These are phyloP conservation scores for Hetaerina americana DNA, from an alignment of 1,140 invertebrate genomes.

Conservation along the genomic window DNA sequence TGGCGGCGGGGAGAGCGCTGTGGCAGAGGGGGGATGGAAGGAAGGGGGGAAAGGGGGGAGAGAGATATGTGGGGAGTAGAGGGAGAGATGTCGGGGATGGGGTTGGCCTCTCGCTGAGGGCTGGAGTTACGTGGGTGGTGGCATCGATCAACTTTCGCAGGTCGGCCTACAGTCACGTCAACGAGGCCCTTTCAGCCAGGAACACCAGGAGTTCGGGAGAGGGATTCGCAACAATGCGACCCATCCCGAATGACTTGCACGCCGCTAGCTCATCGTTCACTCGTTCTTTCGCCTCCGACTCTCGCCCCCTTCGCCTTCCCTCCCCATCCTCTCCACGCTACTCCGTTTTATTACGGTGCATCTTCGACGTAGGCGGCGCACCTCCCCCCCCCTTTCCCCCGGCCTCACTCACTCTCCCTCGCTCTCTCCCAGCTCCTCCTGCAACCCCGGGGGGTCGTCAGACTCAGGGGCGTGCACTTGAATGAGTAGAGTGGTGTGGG, in stretches of 20 bases:
- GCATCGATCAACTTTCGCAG: background rate
- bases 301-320: too few relatives aligned
- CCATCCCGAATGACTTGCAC: background rate
- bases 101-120: background rate
- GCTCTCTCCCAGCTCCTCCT: too few relatives aligned
- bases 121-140: background rate
- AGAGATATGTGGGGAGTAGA: background rate
- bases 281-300: background rate
- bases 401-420: too few relatives aligned
- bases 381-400: background rate
- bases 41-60: background rate
- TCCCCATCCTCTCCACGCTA: background rate
- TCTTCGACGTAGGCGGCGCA: background rate
- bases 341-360: background rate
- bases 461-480: too few relatives aligned
- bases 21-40: background rate
- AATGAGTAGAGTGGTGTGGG: too few relatives aligned
- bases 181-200: background rate
- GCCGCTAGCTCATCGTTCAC: background rate
- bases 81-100: background rate
- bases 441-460: too few relatives aligned
- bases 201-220: background rate
- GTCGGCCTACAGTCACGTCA: background rate
- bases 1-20: background rate
- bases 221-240: background rate